A percentile compares a stretch with the other conserved stretches of the same genome.
phyloP scores from a whole-genome alignment of 2,888 invertebrate genomes.

The Epirrhoe alternata region DNA sequence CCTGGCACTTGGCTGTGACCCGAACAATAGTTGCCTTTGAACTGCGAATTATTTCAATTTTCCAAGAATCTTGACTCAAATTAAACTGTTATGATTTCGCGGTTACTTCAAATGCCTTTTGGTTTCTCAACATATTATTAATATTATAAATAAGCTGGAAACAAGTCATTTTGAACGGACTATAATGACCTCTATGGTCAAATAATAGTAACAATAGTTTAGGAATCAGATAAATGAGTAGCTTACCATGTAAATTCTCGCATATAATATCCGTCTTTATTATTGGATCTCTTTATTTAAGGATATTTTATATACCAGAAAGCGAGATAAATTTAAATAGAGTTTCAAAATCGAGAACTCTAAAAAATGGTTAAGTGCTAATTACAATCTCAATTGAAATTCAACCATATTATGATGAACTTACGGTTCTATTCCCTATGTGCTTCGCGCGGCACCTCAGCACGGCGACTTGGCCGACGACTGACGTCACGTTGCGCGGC shows the following conservation, averaged over 20 bases:
- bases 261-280: no score
- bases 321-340: no score
- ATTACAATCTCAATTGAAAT: not conserved
- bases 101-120: constrained; percentile 13
- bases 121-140: constrained; percentile 2
- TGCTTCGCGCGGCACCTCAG: constrained; percentile 94
- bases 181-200: no score
- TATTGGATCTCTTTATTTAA: no score
- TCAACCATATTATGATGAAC: constrained; percentile 48
- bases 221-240: no score
- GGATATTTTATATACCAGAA: no score
- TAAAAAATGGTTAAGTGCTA: no score
- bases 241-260: no score
- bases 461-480: constrained; percentile 92
- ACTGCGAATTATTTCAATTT: constrained; percentile 37
- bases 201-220: no score
- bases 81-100: constrained; percentile 31
- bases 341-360: no score
- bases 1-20: constrained; percentile 36
- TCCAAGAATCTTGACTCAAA: constrained; percentile 21
- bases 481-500: constrained; percentile 92
- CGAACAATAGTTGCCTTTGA: constrained; percentile 41
- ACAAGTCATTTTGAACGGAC: no score
- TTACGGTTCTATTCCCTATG: constrained; percentile 94
- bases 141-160: no score